Evolutionary conservation across 2,888 invertebrate species (phyloP).

Genomic region (Dryococelus australis): DNA sequence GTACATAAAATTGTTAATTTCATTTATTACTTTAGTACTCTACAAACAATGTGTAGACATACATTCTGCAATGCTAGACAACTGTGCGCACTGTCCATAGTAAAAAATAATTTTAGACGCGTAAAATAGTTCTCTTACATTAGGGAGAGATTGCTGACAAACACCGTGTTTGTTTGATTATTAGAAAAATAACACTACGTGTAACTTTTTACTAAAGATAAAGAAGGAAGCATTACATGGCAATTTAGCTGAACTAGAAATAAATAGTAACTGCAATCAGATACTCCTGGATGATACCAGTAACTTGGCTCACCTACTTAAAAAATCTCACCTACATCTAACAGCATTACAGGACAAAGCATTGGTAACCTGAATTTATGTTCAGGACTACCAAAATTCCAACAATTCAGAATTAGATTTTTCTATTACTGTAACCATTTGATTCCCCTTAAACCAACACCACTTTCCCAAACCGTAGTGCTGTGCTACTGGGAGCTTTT

Average conservation of each 20-base stretch:
- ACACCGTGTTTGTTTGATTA: not conserved
- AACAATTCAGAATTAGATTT: not conserved
- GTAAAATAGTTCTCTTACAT: not conserved
- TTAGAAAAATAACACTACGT: not conserved
- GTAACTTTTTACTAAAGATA: not conserved
- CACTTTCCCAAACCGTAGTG: not conserved
- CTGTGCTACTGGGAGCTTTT: not conserved
- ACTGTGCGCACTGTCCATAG: not conserved
- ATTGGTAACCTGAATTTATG: conserved; percentile 5
- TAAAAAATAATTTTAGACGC: not conserved
- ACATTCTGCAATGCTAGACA: not conserved
- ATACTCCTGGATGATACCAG: not conserved
- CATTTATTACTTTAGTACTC: not conserved
- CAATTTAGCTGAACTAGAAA: not conserved
- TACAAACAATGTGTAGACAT: not conserved
- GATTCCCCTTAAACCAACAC: not conserved
- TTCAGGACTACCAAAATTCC: not conserved
- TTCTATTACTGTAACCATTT: not conserved
- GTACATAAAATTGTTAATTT: not conserved
- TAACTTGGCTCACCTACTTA: not conserved
- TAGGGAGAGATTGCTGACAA: not conserved
- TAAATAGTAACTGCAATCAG: not conserved
- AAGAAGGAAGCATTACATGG: not conserved
- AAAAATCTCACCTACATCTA: not conserved
- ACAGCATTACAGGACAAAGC: not conserved